These are phyloP conservation scores for Myodes glareolus DNA, from an alignment of 2,113 vertebrate species.

Conservation along the genomic window DNA sequence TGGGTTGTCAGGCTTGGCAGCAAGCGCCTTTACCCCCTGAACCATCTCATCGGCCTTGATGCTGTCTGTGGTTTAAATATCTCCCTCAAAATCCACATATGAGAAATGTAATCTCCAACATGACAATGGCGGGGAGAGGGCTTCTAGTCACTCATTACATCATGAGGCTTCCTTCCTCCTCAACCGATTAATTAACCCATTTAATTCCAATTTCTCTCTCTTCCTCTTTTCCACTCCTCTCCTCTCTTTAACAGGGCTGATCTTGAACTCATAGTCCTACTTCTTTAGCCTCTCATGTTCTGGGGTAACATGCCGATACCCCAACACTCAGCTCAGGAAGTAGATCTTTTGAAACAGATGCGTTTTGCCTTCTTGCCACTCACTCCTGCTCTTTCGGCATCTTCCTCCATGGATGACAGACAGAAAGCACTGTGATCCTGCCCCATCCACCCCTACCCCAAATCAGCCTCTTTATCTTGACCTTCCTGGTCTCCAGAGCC, in stretches of 20 bases:
- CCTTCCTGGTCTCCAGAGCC: neutral
- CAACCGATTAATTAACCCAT: neutral
- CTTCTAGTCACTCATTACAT: neutral
- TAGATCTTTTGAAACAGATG: neutral
- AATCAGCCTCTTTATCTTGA: neutral
- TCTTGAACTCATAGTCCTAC: neutral
- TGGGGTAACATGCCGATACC: neutral
- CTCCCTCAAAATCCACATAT: neutral
- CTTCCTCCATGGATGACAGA: neutral
- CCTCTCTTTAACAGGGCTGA: neutral
- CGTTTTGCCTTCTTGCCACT: neutral
- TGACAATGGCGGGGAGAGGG: neutral
- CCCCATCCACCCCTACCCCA: too few relatives aligned
- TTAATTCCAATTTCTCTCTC: neutral
- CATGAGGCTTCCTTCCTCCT: neutral
- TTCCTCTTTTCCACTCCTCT: neutral
- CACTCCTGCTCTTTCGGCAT: neutral
- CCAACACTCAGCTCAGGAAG: neutral
- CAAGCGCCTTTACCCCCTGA: neutral
- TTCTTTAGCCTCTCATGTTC: neutral
- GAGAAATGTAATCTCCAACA: neutral
- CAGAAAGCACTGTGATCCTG: neutral
- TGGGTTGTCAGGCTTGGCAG: neutral
- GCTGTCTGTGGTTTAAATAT: neutral
- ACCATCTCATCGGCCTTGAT: neutral